A percentile compares a stretch with the other conserved stretches of the same genome.
phyloP scores from a whole-genome alignment of 2,797 vertebrate genomes.

The Sparidentex hasta region DNA sequence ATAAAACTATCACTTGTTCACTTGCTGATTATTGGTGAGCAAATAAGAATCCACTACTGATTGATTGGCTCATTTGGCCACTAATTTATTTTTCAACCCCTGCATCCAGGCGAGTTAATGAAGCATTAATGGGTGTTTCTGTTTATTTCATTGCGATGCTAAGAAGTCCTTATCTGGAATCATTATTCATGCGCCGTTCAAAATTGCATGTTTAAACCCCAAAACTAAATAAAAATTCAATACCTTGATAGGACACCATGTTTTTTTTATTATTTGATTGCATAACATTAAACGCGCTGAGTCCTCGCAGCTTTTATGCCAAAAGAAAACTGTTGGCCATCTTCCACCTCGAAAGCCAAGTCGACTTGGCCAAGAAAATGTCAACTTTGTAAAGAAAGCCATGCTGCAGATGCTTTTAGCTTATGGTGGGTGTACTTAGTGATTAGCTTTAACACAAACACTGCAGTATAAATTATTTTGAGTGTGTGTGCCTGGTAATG shows the following conservation, averaged over 20 bases:
- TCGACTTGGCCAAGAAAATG: slow-evolving; percentile 86
- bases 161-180: slow-evolving; percentile 61
- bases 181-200: slow-evolving; percentile 67
- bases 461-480: slow-evolving; percentile 72
- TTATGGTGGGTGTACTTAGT: slow-evolving; percentile 78
- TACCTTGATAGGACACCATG: slow-evolving; percentile 68
- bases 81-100: slow-evolving; percentile 54
- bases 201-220: slow-evolving; percentile 67
- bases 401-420: slow-evolving; percentile 81
- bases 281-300: slow-evolving; percentile 81
- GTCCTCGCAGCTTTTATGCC: slow-evolving; percentile 78
- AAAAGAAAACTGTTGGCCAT: slow-evolving; percentile 81
- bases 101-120: slow-evolving; percentile 59
- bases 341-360: slow-evolving; percentile 78
- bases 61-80: slow-evolving; percentile 49
- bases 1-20: slow-evolving; percentile 12
- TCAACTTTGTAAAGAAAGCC: slow-evolving; percentile 81
- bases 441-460: slow-evolving; percentile 83
- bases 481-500: slow-evolving; percentile 64
- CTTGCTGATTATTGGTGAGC: slow-evolving; percentile 12
- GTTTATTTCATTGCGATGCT: slow-evolving; percentile 69
- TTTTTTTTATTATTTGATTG: slow-evolving; percentile 77
- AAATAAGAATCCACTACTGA: slow-evolving; percentile 42
- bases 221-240: slow-evolving; percentile 72
- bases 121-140: slow-evolving; percentile 69